Evolutionary conservation across 2,797 vertebrate species (phyloP), one percentile per base, ranked within the genome.

Genomic region (Fratercula arctica): DNA sequence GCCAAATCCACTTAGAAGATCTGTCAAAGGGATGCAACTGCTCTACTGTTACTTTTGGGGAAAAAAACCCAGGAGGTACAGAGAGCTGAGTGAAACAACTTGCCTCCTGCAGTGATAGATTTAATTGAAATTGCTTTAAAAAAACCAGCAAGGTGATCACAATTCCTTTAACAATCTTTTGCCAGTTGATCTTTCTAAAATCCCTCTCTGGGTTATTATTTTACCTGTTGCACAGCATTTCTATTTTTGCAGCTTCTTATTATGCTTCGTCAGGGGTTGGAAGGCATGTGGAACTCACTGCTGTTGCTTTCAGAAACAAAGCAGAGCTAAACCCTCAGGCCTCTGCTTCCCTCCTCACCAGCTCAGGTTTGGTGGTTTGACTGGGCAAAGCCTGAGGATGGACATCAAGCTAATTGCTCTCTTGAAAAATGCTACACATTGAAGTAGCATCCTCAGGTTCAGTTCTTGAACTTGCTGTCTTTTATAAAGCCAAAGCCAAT

Each of bases 11-110:
- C 94, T 70, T 68, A 88, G 92, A 89, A 96, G 82, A 54, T 54
- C 90, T 96, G 90, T 74, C 84, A 68, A 82, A 95, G 87, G 81
- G 80, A 89, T 93, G 93, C 87, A 87, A 63, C 53, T 95, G 89
- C 69, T 94, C 79, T 94, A 35, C 60, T 93, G 89, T 94, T 94
- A 95, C 72, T 87, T 95, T 96, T 93, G 87, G 50, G 76, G 25
- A 3, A 51, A 19, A 91, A 96, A 96, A 97, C 93, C 50, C 93
- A 97, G 81, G 93, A 96, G 96, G 96, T 67, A 96, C 91, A 90
- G 90, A 95, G 69, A 96, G 78, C 90, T 63, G 79, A 94, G 90
- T 93, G 93, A 87, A 89, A 81, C 31, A 31, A 46, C 69, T 90
- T 93, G 74, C 82, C 84, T 96, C 90, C 93, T 64, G 63, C 73